Evolutionary conservation across 2,113 vertebrate species (phyloP).

Genomic region (Cervus canadensis): DNA sequence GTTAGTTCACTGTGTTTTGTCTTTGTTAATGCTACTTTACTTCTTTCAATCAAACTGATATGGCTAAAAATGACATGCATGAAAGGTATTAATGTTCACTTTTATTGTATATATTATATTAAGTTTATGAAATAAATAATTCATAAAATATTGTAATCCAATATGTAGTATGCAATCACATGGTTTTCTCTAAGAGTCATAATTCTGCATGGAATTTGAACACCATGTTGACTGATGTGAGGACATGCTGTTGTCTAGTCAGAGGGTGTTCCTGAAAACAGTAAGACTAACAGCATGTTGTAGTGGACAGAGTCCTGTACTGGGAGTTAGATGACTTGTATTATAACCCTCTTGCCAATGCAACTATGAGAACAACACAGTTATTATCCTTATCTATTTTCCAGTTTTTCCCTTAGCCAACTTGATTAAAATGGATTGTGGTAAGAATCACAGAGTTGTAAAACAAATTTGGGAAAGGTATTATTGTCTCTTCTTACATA

Average conservation of each 20-base stretch:
- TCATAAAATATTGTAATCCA: background rate
- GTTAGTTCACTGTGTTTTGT: background rate
- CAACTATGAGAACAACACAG: background rate
- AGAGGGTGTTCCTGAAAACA: slow-evolving; percentile 47
- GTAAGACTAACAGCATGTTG: slow-evolving; percentile 48
- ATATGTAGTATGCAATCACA: background rate
- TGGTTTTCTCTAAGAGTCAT: background rate
- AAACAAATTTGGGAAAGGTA: slow-evolving; percentile 18
- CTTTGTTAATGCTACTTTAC: background rate
- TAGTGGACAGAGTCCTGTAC: background rate
- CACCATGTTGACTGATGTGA: background rate
- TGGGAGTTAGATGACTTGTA: background rate
- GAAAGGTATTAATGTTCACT: background rate
- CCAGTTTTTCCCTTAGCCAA: background rate
- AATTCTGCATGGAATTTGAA: slow-evolving; percentile 30
- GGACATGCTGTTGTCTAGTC: slow-evolving; percentile 34
- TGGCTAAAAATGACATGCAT: background rate
- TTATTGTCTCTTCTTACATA: background rate
- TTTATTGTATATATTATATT: background rate
- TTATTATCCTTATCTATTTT: background rate
- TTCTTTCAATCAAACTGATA: background rate
- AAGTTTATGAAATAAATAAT: background rate
- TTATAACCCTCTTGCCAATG: background rate
- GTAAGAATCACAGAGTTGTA: background rate
- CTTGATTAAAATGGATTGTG: background rate